phyloP scores from a whole-genome alignment of 2,888 invertebrate genomes.

The Glyphotaelius pellucidus region DNA sequence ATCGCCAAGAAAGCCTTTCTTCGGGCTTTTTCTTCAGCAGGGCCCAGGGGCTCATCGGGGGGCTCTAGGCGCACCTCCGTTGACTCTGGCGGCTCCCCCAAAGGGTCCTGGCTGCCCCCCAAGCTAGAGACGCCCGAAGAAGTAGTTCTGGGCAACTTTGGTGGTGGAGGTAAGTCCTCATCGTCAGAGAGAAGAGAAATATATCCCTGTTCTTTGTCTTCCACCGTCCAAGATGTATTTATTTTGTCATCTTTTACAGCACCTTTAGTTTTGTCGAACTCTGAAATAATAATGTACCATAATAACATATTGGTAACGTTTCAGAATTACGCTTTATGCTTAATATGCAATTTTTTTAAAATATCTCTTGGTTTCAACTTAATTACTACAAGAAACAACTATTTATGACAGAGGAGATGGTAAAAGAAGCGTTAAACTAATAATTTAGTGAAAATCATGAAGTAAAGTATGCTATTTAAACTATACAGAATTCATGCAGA shows the following conservation, averaged over 20 bases:
- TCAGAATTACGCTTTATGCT: too few species aligned
- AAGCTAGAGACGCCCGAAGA: not conserved
- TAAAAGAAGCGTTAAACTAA: too few species aligned
- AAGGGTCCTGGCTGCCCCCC: not conserved
- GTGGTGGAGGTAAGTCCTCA: not conserved
- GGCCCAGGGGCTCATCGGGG: slow-evolving; percentile 68
- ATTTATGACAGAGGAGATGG: too few species aligned
- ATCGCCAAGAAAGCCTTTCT: slow-evolving; percentile 40
- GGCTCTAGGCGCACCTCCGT: slow-evolving; percentile 79
- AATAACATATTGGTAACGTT: too few species aligned
- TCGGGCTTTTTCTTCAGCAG: slow-evolving; percentile 34
- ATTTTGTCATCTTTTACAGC: not conserved
- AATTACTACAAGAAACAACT: too few species aligned
- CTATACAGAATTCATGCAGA: too few species aligned
- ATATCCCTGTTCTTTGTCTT: slow-evolving; percentile 21
- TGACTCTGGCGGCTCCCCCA: not conserved
- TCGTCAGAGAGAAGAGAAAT: slow-evolving; percentile 44
- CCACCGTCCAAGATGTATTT: not conserved
- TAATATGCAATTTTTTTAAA: too few species aligned
- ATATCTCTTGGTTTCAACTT: too few species aligned
- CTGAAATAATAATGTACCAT: not conserved
- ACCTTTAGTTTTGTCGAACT: not conserved
- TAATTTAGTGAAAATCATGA: too few species aligned
- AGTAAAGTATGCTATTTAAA: too few species aligned
- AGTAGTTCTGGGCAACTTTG: not conserved